Evolutionary conservation across 2,888 invertebrate species (phyloP).

Genomic region (Aradus depressus): DNA sequence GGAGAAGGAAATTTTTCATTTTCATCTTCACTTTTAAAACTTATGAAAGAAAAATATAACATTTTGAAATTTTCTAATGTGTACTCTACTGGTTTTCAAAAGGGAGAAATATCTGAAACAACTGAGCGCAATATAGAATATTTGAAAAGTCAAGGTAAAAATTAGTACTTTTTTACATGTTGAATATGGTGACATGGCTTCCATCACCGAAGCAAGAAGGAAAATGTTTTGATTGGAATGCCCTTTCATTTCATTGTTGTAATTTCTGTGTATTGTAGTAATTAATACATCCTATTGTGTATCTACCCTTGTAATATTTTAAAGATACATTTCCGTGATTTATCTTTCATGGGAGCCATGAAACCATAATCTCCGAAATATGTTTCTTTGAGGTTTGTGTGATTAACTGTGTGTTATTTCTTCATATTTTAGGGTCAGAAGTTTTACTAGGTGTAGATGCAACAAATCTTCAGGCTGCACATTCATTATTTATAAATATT

Average conservation of each 20-base stretch:
- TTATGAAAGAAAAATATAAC: slow-evolving; percentile 3
- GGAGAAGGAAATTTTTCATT: slow-evolving; percentile 49
- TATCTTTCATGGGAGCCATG: background rate
- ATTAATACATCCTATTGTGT: no score
- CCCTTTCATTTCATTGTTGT: no score
- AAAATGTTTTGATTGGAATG: no score
- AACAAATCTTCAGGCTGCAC: slow-evolving; percentile 36
- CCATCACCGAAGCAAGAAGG: no score
- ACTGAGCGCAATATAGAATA: slow-evolving; percentile 34
- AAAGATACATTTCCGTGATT: background rate
- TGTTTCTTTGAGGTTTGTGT: background rate
- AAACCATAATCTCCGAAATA: background rate
- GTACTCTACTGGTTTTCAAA: slow-evolving; percentile 36
- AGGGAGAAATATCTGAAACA: slow-evolving; percentile 30
- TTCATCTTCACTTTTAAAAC: slow-evolving; percentile 36
- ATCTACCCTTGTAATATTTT: background rate
- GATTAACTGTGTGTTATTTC: slow-evolving; percentile 23
- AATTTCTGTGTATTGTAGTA: no score
- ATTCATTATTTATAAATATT: slow-evolving; percentile 32
- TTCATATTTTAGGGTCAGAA: slow-evolving; percentile 38
- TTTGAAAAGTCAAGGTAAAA: slow-evolving; percentile 35
- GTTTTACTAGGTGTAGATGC: slow-evolving; percentile 43
- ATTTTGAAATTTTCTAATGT: slow-evolving; percentile 13
- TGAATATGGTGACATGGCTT: no score
- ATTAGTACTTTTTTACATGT: background rate